Evolutionary conservation across 1,140 invertebrate genomes (phyloP).

Genomic region (Gonatopus flavifemur): DNA sequence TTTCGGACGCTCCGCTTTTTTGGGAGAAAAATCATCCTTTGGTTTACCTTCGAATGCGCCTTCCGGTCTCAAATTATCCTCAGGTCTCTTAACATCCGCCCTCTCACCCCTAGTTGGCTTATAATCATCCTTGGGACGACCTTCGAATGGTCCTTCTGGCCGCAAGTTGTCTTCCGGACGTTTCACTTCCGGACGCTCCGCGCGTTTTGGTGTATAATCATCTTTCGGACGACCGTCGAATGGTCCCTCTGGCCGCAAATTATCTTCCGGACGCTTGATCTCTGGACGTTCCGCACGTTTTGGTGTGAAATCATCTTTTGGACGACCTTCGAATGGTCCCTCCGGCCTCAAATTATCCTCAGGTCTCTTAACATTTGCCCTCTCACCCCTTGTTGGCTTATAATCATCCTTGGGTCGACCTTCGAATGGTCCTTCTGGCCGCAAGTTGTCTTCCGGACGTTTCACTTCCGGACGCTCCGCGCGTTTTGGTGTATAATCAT

Average conservation of each 20-base stretch:
- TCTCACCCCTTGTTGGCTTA: slow-evolving; percentile 56
- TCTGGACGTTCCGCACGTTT: slow-evolving; percentile 43
- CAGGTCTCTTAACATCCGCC: slow-evolving; percentile 50
- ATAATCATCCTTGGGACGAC: slow-evolving; percentile 46
- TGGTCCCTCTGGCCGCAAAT: slow-evolving; percentile 62
- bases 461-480: slow-evolving; percentile 47
- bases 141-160: slow-evolving; percentile 59
- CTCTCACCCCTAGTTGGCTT: slow-evolving; percentile 59
- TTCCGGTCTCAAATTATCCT: slow-evolving; percentile 60
- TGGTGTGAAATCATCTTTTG: slow-evolving; percentile 26
- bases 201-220: slow-evolving; percentile 38
- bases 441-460: slow-evolving; percentile 55
- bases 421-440: slow-evolving; percentile 62
- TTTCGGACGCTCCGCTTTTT: slow-evolving; percentile 59
- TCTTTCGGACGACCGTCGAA: slow-evolving; percentile 52
- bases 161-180: slow-evolving; percentile 28
- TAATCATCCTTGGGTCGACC: slow-evolving; percentile 52
- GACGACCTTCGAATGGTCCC: slow-evolving; percentile 65
- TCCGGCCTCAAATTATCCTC: slow-evolving; percentile 64
- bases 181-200: slow-evolving; percentile 20
- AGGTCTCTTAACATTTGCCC: slow-evolving; percentile 48
- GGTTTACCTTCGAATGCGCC: slow-evolving; percentile 57
- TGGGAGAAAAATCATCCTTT: slow-evolving; percentile 55
- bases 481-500: slow-evolving; percentile 46
- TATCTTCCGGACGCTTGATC: slow-evolving; percentile 49